Evolutionary conservation across 37 sponge, comb jelly and placozoan species (phyloP), one percentile per base, ranked within the genome.

Genomic region (Halichondria panicea): DNA sequence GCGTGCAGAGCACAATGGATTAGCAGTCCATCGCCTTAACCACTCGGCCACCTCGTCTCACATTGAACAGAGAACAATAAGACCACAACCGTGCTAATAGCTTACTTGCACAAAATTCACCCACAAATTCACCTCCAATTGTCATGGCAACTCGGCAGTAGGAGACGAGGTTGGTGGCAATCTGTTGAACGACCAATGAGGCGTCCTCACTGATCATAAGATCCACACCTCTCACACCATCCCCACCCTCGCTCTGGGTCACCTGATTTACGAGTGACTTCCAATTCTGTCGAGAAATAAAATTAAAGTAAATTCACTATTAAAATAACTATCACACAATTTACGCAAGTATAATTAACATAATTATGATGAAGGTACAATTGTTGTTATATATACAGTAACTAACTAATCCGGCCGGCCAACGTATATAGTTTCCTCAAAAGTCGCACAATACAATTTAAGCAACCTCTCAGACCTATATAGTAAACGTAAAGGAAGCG

Each of bases 101-200:
- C n/a, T n/a, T n/a, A n/a, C n/a, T n/a, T n/a, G n/a, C n/a, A n/a
- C n/a, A n/a, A n/a, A n/a, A n/a, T n/a, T n/a, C n/a, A n/a, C n/a
- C n/a, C n/a, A n/a, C n/a, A 18, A 9, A 53, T 52, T 42, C 58
- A 75, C 94, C 86, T 74, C 83, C 85, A 36, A 61, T 74, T 4
- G 93, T 80, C 81, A 91, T 84, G 73, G 83, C 78, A 68, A 54
- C 72, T 0, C 81, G 45, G 58, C 93, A 91, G 70, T 91, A 94
- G 43, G 52, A 35, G 9, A 87, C 77, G 13, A 94, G 48, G 60
- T 87, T 91, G 19, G 81, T 53, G 67, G 81, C 61, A 55, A 91
- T 76, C 53, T 87, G 61, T 36, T 91, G 89, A 22, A 75, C 68
- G 43, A 82, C 31, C 4, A 66, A 45, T 34, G 50, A 73, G 1